Conservation (phyloP, 2,113 vertebrate genomes). For the Seriola quinqueradiata region DNA sequence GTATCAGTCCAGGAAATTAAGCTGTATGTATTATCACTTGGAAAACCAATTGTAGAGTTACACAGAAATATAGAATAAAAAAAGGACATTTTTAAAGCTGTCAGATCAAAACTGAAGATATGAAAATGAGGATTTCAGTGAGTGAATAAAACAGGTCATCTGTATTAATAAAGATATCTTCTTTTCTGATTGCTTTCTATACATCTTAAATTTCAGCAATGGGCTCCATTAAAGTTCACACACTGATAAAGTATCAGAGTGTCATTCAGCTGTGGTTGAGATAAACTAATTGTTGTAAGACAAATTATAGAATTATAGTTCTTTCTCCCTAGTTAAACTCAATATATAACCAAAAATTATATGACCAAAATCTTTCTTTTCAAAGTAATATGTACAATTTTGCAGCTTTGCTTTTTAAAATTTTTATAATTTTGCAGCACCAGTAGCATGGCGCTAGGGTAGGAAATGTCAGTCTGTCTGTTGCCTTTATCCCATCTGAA, state of each 20-base stretch:
- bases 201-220: not conserved
- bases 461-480: no score
- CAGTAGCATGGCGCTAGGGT: no score
- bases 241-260: not conserved
- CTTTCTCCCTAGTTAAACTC: not conserved
- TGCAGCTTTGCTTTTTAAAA: not conserved
- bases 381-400: not conserved
- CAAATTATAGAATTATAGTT: conserved; percentile 10
- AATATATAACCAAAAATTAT: not conserved
- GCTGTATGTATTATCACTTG: conserved; percentile 42
- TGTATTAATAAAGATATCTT: not conserved
- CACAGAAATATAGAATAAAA: conserved; percentile 14
- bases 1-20: conserved; percentile 61
- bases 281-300: not conserved
- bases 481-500: no score
- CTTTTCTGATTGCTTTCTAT: not conserved
- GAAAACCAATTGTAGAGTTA: conserved; percentile 26
- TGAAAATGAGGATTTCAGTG: not conserved
- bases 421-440: no score
- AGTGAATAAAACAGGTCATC: conserved; percentile 2
- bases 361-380: not conserved
- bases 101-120: conserved; percentile 17
- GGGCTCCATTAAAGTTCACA: conserved; percentile 6
- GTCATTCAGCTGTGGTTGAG: not conserved
- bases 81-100: conserved; percentile 6